Conservation (phyloP, 2,113 vertebrate genomes). For the Isichthys henryi region DNA sequence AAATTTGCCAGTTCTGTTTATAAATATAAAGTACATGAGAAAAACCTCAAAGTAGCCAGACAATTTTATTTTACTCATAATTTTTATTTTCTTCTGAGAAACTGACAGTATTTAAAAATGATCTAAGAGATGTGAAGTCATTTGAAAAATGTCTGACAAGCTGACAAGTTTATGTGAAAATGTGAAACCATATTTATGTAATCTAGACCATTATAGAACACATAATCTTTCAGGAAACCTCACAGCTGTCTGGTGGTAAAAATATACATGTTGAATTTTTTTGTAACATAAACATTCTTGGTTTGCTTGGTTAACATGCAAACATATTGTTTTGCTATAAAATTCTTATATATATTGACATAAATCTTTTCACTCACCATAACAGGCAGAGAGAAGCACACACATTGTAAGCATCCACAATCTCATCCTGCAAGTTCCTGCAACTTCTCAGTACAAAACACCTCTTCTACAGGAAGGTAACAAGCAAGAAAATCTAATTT, state of each 20-base stretch:
- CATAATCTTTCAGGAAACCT: background rate
- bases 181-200: background rate
- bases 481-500: background rate
- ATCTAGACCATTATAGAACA: background rate
- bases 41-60: background rate
- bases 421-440: background rate
- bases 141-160: background rate
- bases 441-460: background rate
- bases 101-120: background rate
- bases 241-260: background rate
- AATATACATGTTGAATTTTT: background rate
- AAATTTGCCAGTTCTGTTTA: background rate
- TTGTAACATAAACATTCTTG: background rate
- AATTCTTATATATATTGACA: background rate
- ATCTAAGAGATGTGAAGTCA: background rate
- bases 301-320: background rate
- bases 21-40: background rate
- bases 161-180: background rate
- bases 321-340: background rate
- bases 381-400: conserved; percentile 4
- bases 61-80: no score
- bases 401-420: background rate
- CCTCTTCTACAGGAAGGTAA: background rate
- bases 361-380: background rate
- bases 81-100: background rate